phyloP scores from a whole-genome alignment of 1,140 invertebrate species.

The Drosophila funebris region DNA sequence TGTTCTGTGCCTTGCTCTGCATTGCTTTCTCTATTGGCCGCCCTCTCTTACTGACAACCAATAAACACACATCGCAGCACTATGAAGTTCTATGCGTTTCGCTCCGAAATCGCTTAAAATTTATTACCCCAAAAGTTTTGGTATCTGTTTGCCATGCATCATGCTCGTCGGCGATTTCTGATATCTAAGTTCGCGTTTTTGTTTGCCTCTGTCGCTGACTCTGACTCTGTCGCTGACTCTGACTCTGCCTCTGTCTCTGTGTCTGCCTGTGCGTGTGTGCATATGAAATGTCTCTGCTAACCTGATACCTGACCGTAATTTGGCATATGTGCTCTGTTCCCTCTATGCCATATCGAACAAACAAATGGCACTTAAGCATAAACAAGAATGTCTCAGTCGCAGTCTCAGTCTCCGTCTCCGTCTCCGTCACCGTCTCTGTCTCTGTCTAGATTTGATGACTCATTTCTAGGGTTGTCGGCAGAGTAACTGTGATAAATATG shows the following conservation, averaged over 20 bases:
- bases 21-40: not conserved
- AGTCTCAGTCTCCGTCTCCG: not conserved
- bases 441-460: slow-evolving; percentile 46
- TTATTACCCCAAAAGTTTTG: slow-evolving; percentile 77
- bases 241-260: not conserved
- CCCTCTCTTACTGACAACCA: slow-evolving; percentile 14
- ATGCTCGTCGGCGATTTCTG: slow-evolving; percentile 44
- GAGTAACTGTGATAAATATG: slow-evolving; percentile 6
- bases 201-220: no score
- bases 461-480: slow-evolving; percentile 4
- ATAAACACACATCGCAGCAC: slow-evolving; percentile 7
- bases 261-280: slow-evolving; percentile 64
- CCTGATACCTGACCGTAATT: slow-evolving; percentile 53
- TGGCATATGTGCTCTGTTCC: slow-evolving; percentile 39
- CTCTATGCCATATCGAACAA: slow-evolving; percentile 66
- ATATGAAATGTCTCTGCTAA: slow-evolving; percentile 64
- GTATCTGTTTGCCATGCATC: slow-evolving; percentile 75
- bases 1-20: not conserved
- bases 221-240: not conserved
- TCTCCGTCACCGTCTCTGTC: not conserved
- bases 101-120: slow-evolving; percentile 72
- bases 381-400: slow-evolving; percentile 27
- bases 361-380: slow-evolving; percentile 72
- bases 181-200: slow-evolving; percentile 55
- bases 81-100: slow-evolving; percentile 41